phyloP scores from a whole-genome alignment of 2,888 invertebrate species.

The Frankliniella fusca region DNA sequence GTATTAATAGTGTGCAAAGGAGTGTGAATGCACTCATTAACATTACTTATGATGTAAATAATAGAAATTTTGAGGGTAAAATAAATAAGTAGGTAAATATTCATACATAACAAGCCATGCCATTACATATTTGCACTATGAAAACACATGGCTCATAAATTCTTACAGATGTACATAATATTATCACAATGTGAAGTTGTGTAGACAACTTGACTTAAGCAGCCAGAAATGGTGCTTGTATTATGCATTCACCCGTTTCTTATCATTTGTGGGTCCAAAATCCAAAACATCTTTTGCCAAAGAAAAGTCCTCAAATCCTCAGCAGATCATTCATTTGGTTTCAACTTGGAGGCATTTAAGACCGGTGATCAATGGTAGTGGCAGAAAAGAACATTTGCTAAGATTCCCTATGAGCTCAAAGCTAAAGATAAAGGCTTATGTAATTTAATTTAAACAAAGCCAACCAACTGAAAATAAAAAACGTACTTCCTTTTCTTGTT shows the following conservation, averaged over 20 bases:
- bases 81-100: not conserved
- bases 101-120: slow-evolving; percentile 9
- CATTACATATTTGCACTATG: not conserved
- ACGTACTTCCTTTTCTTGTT: not conserved
- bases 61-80: not conserved
- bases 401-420: not conserved
- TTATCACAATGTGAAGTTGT: slow-evolving; percentile 9
- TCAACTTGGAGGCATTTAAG: not conserved
- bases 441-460: not conserved
- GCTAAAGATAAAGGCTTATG: not conserved
- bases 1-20: not conserved
- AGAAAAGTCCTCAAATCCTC: not conserved
- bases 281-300: not conserved
- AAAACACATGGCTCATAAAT: not conserved
- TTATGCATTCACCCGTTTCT: not conserved
- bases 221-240: not conserved
- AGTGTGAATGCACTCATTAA: not conserved
- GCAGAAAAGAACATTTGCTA: not conserved
- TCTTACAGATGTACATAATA: slow-evolving; percentile 4
- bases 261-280: not conserved
- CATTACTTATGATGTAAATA: not conserved
- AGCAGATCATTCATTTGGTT: not conserved
- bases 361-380: not conserved
- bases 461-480: not conserved
- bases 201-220: not conserved